A percentile compares a stretch with the other conserved stretches of the same genome.
phyloP scores from a whole-genome alignment of 2,113 vertebrate genomes.

The Strix uralensis region DNA sequence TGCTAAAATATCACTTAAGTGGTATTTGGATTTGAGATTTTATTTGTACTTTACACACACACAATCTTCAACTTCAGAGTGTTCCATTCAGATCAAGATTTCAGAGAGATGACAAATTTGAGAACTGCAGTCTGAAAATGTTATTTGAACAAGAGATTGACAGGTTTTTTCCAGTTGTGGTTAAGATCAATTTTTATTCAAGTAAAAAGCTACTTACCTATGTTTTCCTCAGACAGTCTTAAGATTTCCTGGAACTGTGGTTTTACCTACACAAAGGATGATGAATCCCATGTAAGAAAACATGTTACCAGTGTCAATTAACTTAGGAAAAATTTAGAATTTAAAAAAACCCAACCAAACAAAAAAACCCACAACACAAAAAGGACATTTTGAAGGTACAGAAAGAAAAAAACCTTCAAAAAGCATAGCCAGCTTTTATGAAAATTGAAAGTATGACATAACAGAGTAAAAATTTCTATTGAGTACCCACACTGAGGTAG shows the following conservation, averaged over 20 bases:
- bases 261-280: constrained; percentile 84
- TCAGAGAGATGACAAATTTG: not conserved
- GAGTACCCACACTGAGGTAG: not conserved
- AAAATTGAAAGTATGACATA: not conserved
- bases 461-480: not conserved
- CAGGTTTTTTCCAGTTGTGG: not conserved
- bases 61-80: not conserved
- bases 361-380: not conserved
- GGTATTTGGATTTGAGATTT: not conserved
- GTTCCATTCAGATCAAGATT: not conserved
- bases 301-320: not conserved
- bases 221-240: constrained; percentile 95
- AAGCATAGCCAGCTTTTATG: not conserved
- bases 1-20: not conserved
- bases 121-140: not conserved
- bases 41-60: not conserved
- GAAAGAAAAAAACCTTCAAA: not conserved
- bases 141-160: not conserved
- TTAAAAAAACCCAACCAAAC: not conserved
- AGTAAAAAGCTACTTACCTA: constrained; percentile 81
- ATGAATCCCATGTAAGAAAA: constrained; percentile 21
- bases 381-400: not conserved
- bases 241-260: constrained; percentile 99
- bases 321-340: not conserved
- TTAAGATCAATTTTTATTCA: not conserved